Evolutionary conservation across 2,797 vertebrate species (phyloP), one percentile per base, ranked within the genome.

Genomic region (Danio albolineatus): DNA sequence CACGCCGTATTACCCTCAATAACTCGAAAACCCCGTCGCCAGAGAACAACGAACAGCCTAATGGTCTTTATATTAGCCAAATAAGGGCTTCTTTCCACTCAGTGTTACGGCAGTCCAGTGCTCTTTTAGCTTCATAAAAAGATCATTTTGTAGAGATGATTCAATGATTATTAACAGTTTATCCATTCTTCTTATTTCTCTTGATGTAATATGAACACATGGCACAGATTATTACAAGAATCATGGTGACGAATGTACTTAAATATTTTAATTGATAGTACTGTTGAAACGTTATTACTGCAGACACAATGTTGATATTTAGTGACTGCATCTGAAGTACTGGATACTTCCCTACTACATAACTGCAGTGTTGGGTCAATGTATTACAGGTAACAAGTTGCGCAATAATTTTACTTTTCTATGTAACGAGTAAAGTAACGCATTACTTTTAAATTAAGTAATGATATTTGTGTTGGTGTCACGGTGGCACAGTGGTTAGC

Each of bases 1-100:
- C 92, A 91, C 89, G 81, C 90, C 82, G 84, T 85, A 90, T 93
- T 91, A 93, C 76, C 85, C 86, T 73, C 53, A 43, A 54, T 64
- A 71, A 79, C 62, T 43, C 17, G 44, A 73, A 57, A 43, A 56
- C 57, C 9, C 77, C 21, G 44, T 89, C 89, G 90, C 85, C 53
- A 66, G 53, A 80, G 80, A 79, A 73, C 84, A 28, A 28, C 28
- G 28, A 28, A 60, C 62, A 5, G 73, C 84, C 53, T 65, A 80
- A 46, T 60, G 74, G 67, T 56, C 82, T 60, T 44, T 71, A 28
- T 38, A 14, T 77, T 73, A 66, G 19, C 78, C 73, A 77, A 73
- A 80, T 54, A 80, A 80, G 41, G 61, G 10, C 19, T 54, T 59
- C 49, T 36, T 60, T 76, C 19, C 19, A 38, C 10, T 3, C 19